Evolutionary conservation across 1,140 invertebrate genomes (phyloP), one percentile per base, ranked within the genome.

Genomic region (Aphelenchoides besseyi): DNA sequence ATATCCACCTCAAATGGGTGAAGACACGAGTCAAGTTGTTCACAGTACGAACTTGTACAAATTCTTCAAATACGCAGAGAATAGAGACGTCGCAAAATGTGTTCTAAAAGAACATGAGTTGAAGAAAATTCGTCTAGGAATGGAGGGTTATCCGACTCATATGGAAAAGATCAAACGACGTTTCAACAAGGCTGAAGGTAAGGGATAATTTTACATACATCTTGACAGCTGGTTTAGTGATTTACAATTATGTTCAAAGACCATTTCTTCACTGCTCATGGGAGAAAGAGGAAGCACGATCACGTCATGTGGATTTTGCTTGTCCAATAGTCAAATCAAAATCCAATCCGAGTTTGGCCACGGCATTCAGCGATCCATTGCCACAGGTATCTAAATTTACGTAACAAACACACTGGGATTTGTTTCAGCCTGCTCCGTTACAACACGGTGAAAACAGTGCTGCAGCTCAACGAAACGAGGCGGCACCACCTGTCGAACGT

Each of bases 51-150:
- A 85, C 57, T 66, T 83, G 16, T 95, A 96, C 75, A 89, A 95
- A 74, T 99, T 99, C 87, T 98, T 98, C 87, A 97, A 98, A 84
- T 99, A 99, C 85, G 97, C 98, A 74, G 97, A 99, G 86, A 99
- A 99, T 84, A 89, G 96, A 74, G 96, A 99, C 85, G 95, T 98
- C 8, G 96, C 96, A 1, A 99, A 99, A 85, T 93, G 95, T 86
- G 92, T 99, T 18, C 91, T 99, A 88, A 97, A 97, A 85, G 96
- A 99, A 83, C 88, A 96, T 62, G 95, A 95, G 0, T 86, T 99
- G 36, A 99, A 99, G 85, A 99, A 99, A 85, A 98, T 99, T 72
- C 89, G 95, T n/a, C 88, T 98, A 28, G 96, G 97, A 5, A 98
- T 98, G 68, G 26, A 71, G 16, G 87, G 95, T 0, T 98, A 98